phyloP scores from a whole-genome alignment of 2,888 invertebrate species.

The Epinotia ramella region DNA sequence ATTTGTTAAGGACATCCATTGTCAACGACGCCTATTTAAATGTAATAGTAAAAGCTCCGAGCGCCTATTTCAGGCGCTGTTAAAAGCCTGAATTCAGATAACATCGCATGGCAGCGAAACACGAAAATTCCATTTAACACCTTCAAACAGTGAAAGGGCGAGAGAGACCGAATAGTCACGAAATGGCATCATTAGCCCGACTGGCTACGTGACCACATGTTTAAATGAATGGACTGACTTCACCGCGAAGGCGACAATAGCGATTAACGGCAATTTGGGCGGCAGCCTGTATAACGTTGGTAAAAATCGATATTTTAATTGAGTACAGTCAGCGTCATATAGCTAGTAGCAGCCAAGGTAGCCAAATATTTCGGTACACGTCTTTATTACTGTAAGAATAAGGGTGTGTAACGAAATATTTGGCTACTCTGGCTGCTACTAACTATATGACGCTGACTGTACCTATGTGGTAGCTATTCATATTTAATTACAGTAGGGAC shows the following conservation, averaged over 20 bases:
- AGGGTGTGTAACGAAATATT: too few species aligned
- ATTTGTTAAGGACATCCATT: neutral
- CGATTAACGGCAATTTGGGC: constrained; percentile 26
- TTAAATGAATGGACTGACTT: constrained; percentile 57
- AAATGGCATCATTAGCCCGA: constrained; percentile 69
- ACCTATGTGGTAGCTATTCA: too few species aligned
- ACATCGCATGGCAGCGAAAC: constrained; percentile 64
- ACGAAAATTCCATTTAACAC: constrained; percentile 78
- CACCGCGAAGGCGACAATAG: constrained; percentile 30
- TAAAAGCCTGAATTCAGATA: constrained; percentile 58
- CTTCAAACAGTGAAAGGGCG: constrained; percentile 62
- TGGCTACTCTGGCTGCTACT: too few species aligned
- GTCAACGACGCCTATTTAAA: constrained; percentile 51
- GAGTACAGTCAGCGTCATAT: too few species aligned
- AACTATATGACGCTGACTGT: too few species aligned
- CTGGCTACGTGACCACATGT: constrained; percentile 63
- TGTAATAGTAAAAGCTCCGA: constrained; percentile 51
- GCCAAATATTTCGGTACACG: too few species aligned
- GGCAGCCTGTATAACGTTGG: neutral
- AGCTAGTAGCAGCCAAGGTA: too few species aligned
- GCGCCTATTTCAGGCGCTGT: constrained; percentile 47
- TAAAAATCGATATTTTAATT: neutral
- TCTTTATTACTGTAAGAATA: too few species aligned
- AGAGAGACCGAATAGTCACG: constrained; percentile 68
- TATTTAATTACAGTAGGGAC: too few species aligned